Base-by-base conservation (phyloP, 2,888 invertebrate species). In the Emmelina monodactyla region DNA sequence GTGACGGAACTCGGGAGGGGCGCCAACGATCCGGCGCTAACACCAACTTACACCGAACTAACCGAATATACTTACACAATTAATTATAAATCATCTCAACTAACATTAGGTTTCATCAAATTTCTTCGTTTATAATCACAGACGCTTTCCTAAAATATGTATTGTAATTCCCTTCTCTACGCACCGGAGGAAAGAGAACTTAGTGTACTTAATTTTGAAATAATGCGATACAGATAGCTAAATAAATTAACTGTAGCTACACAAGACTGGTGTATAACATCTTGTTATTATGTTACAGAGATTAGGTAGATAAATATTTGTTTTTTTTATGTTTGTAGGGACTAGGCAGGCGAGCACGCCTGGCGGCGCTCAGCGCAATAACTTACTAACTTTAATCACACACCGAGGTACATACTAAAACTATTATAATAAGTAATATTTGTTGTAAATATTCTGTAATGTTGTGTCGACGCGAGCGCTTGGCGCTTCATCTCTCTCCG, bases 61-160 rank as follows among this genome's bases (percentile, higher is more conserved):
- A 70, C 55, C 61, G 51, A 54, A 47, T 48, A 47, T 50, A 54
- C 13, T 32, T 55, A 67, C 62, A 66, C 53, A 58, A 65, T 58
- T 52, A 12, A 14, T 14, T 28, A 28, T 28, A 11, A n/a, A 62
- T 54, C 55, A 58, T 61, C 56, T 58, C 55, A 59, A 62, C 65
- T 69, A 63, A 68, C 58, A 65, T 61, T 63, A 63, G 64, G 63
- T 71, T 65, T 64, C 69, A 63, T 67, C 69, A 70, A 72, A 63
- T 75, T 76, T 73, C 69, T 65, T 75, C 73, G 64, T 71, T 76
- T 68, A 75, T 72, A 75, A 79, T 79, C 78, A 78, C 78, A 79
- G 78, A 78, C 78, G 75, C 73, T 79, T 79, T 78, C 71, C 73
- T 76, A 76, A 71, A 72, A 67, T 75, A 76, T 76, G 71, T 71